Evolutionary conservation across 2,113 vertebrate genomes (phyloP).

Genomic region (Helogale parvula): DNA sequence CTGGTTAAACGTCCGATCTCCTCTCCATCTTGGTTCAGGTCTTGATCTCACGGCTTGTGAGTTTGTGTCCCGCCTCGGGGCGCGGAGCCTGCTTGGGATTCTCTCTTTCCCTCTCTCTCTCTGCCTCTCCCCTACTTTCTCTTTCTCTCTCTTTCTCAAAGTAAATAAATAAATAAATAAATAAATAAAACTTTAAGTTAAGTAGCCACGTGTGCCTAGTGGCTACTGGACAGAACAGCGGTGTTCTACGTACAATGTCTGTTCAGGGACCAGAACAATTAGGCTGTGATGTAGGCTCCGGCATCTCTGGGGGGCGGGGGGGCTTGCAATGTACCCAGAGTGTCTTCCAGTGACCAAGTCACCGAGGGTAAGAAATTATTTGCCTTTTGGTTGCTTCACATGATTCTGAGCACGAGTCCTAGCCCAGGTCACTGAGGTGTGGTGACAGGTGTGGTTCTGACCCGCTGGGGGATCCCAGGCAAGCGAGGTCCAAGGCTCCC

Average conservation of each 20-base stretch:
- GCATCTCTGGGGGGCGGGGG: rapidly evolving
- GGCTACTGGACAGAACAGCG: too few relatives aligned
- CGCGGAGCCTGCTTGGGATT: too few relatives aligned
- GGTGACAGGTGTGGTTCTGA: neutral
- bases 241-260: rapidly evolving
- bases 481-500: neutral
- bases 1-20: too few relatives aligned
- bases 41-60: too few relatives aligned
- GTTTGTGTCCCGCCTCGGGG: too few relatives aligned
- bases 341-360: neutral
- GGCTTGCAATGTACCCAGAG: too few relatives aligned
- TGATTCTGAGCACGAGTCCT: rapidly evolving
- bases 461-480: neutral
- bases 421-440: rapidly evolving
- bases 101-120: too few relatives aligned
- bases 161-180: too few relatives aligned
- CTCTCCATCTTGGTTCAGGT: too few relatives aligned
- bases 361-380: neutral
- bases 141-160: too few relatives aligned
- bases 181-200: neutral
- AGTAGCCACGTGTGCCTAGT: rapidly evolving
- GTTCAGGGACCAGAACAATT: neutral
- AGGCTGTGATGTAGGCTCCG: neutral
- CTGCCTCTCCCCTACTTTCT: too few relatives aligned
- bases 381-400: neutral